phyloP scores from a whole-genome alignment of 1,140 invertebrate genomes.

The Eumeta japonica region DNA sequence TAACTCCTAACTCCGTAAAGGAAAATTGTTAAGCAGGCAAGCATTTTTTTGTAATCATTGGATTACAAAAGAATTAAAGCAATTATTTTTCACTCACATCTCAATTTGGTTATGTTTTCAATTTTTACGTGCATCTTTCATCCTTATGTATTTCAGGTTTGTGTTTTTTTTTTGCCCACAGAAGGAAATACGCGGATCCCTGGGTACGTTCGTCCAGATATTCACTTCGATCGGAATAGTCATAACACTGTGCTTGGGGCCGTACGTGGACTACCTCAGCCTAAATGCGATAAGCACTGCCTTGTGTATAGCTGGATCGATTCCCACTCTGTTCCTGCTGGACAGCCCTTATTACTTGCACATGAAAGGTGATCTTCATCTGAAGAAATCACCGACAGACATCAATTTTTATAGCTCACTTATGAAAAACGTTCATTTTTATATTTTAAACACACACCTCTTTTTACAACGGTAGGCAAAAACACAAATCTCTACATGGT shows the following conservation, averaged over 20 bases:
- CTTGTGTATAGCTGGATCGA: conserved; percentile 4
- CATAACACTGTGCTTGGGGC: conserved; percentile 21
- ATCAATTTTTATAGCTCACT: no score
- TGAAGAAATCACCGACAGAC: no score
- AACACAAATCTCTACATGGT: no score
- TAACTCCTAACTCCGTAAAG: no score
- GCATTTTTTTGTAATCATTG: neutral
- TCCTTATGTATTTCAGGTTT: neutral
- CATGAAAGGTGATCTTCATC: conserved; percentile 23
- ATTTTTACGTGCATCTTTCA: neutral
- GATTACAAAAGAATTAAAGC: neutral
- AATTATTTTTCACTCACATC: neutral
- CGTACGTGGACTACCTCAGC: conserved; percentile 19
- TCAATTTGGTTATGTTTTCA: neutral
- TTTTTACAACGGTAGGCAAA: no score
- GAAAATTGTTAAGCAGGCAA: no score
- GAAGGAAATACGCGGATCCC: conserved; percentile 26
- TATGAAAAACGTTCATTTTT: no score
- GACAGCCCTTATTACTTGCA: conserved; percentile 31
- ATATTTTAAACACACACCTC: no score
- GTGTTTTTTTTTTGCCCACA: conserved; percentile 15
- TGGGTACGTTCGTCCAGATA: conserved; percentile 24
- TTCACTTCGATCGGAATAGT: conserved; percentile 20
- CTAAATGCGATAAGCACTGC: conserved; percentile 15
- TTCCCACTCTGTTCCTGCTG: conserved; percentile 24